These are phyloP conservation scores for Apamea monoglypha DNA, from an alignment of 2,888 invertebrate species.

Conservation along the genomic window DNA sequence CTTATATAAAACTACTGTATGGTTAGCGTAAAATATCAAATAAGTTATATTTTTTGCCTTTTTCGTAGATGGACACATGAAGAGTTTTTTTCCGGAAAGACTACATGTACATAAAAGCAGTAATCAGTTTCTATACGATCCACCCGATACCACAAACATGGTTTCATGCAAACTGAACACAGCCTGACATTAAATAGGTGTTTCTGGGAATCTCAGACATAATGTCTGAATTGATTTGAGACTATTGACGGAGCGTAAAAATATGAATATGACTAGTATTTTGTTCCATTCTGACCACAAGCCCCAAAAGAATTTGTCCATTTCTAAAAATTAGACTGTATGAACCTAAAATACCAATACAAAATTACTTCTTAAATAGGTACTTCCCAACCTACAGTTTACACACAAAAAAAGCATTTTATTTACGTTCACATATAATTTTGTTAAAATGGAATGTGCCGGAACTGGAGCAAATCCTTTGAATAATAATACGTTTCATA, in stretches of 20 bases:
- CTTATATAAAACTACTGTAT: neutral
- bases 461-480: too few species aligned
- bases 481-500: neutral
- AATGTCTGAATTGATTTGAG: slow-evolving; percentile 12
- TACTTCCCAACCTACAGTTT: neutral
- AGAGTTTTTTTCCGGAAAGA: neutral
- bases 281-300: neutral
- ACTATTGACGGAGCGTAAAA: slow-evolving; percentile 5
- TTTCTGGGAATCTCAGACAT: slow-evolving; percentile 4
- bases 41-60: neutral
- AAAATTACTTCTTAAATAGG: neutral
- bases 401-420: neutral
- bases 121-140: slow-evolving; percentile 3
- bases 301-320: too few species aligned
- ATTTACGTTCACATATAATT: too few species aligned
- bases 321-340: neutral
- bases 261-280: neutral
- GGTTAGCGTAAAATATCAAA: too few species aligned
- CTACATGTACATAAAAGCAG: slow-evolving; percentile 3
- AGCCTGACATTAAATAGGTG: neutral
- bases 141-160: slow-evolving; percentile 2
- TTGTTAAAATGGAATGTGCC: too few species aligned
- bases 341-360: neutral
- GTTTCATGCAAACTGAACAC: neutral
- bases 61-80: neutral